Evolutionary conservation across 2,797 vertebrate genomes (phyloP), one percentile per base, ranked within the genome.

Genomic region (Falco berigora): DNA sequence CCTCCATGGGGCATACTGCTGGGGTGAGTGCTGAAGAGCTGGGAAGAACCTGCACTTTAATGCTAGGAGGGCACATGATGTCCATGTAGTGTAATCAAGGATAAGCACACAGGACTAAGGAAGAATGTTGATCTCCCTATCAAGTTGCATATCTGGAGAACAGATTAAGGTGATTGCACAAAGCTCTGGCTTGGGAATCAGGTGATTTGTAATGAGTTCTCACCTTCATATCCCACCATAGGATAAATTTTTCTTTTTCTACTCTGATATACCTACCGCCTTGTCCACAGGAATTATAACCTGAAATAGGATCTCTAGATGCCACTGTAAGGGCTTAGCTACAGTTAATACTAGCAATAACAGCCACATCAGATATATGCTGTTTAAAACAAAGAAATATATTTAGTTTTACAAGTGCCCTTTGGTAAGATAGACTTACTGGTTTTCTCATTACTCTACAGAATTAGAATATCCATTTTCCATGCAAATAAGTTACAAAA

Each of bases 371-470:
- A 76, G 63, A 67, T 67, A 61, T 3, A 32, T n/a, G 16, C 49
- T 85, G 8, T 85, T 90, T 90, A 76, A 94, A 94, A 20, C 23
- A 80, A 52, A 85, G 16, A 20, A 93, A 84, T 86, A 40, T 25
- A 38, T 85, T 95, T 87, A 56, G 62, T 78, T 94, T 92, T 84
- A 71, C 79, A 94, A 86, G 28, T 90, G 50, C 71, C 71, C 71
- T 95, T 95, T 91, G 80, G 90, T 95, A 94, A 92, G 69, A 82
- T 19, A 86, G 49, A 67, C 49, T 84, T 82, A 92, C 61, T 90
- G 80, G n/a, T 95, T 96, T 96, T 92, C 90, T 95, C 59, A 74
- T 90, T 85, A 74, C 56, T 34, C 11, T 71, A 56, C 25, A 40
- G 52, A 95, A 95, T 87, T 76, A 87, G 55, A 90, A 93, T 74